A percentile compares a stretch with the other conserved stretches of the same genome.
Evolutionary conservation across 2,888 invertebrate genomes (phyloP).

Genomic region (Chouioia cunea): DNA sequence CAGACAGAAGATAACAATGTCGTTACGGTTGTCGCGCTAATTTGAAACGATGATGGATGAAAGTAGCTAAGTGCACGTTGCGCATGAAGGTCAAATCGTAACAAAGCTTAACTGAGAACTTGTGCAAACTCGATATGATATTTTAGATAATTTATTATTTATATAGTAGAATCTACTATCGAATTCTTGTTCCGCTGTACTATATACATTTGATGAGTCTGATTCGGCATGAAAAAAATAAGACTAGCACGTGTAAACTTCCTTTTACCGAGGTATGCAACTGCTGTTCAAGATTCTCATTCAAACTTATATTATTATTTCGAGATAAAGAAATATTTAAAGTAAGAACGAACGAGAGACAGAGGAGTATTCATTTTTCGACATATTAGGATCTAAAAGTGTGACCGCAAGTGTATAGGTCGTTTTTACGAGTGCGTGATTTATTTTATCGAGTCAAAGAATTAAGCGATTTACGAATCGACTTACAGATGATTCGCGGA

Average conservation of each 20-base stretch:
- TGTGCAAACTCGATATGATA: background rate
- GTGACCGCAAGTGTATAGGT: constrained; percentile 59
- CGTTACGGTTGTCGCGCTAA: constrained; percentile 16
- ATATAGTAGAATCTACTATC: no score
- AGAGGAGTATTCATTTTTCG: constrained; percentile 56
- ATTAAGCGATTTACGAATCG: constrained; percentile 60
- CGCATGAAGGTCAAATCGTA: constrained; percentile 5
- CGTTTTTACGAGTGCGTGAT: constrained; percentile 64
- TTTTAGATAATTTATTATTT: no score
- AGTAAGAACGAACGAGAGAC: constrained; percentile 43
- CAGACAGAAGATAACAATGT: constrained; percentile 20
- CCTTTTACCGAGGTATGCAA: constrained; percentile 10
- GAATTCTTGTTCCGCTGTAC: no score
- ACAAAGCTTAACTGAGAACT: constrained; percentile 1
- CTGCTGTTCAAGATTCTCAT: constrained; percentile 15
- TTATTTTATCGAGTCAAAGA: constrained; percentile 61
- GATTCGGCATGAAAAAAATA: constrained; percentile 59
- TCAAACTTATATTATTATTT: constrained; percentile 59
- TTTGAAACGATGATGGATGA: constrained; percentile 46
- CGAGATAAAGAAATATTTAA: constrained; percentile 65
- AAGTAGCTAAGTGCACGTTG: constrained; percentile 10
- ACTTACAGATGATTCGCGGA: constrained; percentile 43
- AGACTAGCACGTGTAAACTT: background rate
- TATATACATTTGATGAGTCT: constrained; percentile 46
- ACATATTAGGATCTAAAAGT: constrained; percentile 57